Evolutionary conservation across 2,888 invertebrate species (phyloP).

Genomic region (Macrophya alboannulata): DNA sequence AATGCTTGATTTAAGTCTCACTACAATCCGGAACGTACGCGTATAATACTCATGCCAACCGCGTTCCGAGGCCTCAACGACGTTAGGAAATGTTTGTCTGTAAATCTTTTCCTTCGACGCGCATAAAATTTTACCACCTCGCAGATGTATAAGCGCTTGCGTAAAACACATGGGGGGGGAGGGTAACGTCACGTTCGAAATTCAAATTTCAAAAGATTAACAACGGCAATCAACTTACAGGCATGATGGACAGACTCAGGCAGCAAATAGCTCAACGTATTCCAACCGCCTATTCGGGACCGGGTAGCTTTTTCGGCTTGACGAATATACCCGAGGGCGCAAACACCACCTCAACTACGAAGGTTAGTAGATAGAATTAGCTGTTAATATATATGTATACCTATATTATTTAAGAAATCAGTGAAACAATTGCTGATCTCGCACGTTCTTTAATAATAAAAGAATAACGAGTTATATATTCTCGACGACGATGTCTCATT

Average conservation of each 20-base stretch:
- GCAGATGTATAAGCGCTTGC: neutral
- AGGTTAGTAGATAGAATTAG: constrained; percentile 68
- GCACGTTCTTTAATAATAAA: neutral
- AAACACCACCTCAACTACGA: constrained; percentile 75
- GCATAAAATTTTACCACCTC: constrained; percentile 19
- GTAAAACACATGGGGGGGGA: neutral
- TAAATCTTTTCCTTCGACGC: constrained; percentile 32
- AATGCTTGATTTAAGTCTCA: constrained; percentile 41
- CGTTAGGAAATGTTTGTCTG: constrained; percentile 41
- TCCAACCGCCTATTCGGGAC: constrained; percentile 60
- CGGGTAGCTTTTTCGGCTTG: constrained; percentile 64
- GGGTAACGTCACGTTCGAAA: constrained; percentile 39
- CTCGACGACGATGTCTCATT: neutral
- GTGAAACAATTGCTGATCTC: neutral
- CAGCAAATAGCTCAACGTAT: constrained; percentile 67
- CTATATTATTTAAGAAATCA: too few species aligned
- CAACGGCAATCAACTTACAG: constrained; percentile 66
- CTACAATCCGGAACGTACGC: constrained; percentile 22
- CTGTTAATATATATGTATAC: too few species aligned
- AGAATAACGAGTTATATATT: neutral
- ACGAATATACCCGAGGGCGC: constrained; percentile 73
- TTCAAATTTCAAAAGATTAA: constrained; percentile 42
- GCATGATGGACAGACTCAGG: constrained; percentile 66
- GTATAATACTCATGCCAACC: neutral
- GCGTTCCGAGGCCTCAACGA: neutral